phyloP scores from a whole-genome alignment of 1,140 invertebrate species.

The Brachionus sp. region DNA sequence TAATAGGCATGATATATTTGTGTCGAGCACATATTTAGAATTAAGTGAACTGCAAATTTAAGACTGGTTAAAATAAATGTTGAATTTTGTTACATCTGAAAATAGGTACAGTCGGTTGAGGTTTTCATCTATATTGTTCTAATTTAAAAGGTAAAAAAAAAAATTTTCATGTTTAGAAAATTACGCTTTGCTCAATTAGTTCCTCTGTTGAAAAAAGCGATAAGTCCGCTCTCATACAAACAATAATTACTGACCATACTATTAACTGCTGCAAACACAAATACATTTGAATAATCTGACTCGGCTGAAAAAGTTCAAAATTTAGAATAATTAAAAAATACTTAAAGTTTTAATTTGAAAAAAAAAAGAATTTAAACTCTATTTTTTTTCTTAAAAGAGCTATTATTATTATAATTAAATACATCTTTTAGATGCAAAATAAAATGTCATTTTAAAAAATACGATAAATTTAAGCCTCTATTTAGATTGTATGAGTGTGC shows the following conservation, averaged over 20 bases:
- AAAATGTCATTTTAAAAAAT: conserved; percentile 28
- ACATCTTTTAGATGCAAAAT: neutral
- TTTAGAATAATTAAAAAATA: neutral
- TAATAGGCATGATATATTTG: neutral
- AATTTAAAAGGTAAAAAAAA: neutral
- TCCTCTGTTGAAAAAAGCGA: neutral
- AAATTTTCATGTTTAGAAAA: neutral
- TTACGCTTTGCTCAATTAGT: neutral
- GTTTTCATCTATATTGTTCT: neutral
- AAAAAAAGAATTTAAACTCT: neutral
- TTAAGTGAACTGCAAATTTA: neutral
- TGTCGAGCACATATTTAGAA: neutral
- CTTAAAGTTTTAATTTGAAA: neutral
- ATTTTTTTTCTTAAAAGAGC: neutral
- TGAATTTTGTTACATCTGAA: neutral
- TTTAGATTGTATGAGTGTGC: neutral
- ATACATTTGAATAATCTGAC: neutral
- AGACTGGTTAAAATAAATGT: neutral
- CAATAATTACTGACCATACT: neutral
- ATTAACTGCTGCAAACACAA: neutral
- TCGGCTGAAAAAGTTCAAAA: neutral
- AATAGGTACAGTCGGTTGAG: neutral
- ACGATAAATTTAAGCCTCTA: neutral
- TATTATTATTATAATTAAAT: conserved; percentile 25
- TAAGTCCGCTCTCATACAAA: neutral